These are phyloP conservation scores for Bradypus variegatus DNA, from an alignment of 2,797 vertebrate species.

Conservation along the genomic window DNA sequence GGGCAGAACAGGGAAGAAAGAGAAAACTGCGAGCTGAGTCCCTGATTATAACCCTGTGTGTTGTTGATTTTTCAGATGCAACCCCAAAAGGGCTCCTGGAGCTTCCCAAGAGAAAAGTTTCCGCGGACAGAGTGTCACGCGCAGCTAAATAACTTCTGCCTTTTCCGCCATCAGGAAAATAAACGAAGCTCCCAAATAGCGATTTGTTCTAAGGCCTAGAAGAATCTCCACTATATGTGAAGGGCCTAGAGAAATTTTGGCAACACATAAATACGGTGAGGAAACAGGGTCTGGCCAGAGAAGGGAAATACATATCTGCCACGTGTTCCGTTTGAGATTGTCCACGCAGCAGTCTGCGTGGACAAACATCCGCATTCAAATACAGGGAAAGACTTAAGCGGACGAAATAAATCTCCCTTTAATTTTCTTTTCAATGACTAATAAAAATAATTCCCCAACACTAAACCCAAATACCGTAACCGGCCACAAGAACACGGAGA, in stretches of 20 bases:
- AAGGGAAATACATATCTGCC: not conserved
- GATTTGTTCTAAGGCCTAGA: not conserved
- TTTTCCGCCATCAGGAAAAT: not conserved
- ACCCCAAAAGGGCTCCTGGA: not conserved
- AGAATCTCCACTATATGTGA: not conserved
- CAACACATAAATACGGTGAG: slow-evolving; percentile 15
- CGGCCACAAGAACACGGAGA: slow-evolving; percentile 62
- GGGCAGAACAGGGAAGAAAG: not conserved
- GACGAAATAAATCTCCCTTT: slow-evolving; percentile 67
- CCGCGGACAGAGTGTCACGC: not conserved
- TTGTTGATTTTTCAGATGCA: not conserved
- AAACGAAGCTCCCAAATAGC: not conserved
- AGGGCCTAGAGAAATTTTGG: not conserved
- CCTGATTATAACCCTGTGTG: not conserved
- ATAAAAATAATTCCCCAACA: slow-evolving; percentile 69
- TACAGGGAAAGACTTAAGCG: not conserved
- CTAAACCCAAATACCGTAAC: slow-evolving; percentile 65
- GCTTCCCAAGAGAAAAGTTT: not conserved
- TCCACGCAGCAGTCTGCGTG: not conserved
- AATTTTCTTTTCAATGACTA: slow-evolving; percentile 70
- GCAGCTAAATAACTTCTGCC: not conserved
- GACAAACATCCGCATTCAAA: slow-evolving; percentile 20
- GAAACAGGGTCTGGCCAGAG: not conserved
- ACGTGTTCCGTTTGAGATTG: not conserved
- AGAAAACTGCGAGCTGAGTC: not conserved